Percentiles rank a stretch among this genome's conserved stretches.
Conservation (phyloP, 2,797 vertebrate species). For the Clarias laeviceps region DNA sequence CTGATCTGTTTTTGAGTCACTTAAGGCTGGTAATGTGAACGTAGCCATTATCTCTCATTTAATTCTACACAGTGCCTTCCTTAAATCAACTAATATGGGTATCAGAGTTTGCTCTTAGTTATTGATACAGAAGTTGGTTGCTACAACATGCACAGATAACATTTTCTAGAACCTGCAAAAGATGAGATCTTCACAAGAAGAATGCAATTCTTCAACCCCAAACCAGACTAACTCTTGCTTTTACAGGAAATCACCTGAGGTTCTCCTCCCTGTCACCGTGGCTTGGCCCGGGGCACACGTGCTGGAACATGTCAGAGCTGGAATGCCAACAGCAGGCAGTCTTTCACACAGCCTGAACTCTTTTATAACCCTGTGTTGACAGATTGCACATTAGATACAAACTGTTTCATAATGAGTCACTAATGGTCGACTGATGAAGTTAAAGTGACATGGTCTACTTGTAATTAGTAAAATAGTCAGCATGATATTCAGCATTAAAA, state of each 20-base stretch:
- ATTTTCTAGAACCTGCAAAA: slow-evolving; percentile 30
- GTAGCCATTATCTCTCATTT: background rate
- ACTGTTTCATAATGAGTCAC: slow-evolving; percentile 54
- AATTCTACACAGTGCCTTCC: slow-evolving; percentile 21
- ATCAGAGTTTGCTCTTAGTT: slow-evolving; percentile 40
- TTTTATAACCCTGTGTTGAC: slow-evolving; percentile 43
- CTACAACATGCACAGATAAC: slow-evolving; percentile 20
- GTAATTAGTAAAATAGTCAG: slow-evolving; percentile 42
- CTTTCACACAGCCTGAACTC: slow-evolving; percentile 32
- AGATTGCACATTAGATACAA: slow-evolving; percentile 49
- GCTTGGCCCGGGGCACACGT: background rate
- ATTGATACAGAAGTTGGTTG: slow-evolving; percentile 29
- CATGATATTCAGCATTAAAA: slow-evolving; percentile 25
- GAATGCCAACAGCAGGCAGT: slow-evolving; percentile 22
- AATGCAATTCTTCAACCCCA: background rate
- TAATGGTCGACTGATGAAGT: slow-evolving; percentile 51
- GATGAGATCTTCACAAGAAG: slow-evolving; percentile 33
- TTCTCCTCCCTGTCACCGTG: slow-evolving; percentile 17
- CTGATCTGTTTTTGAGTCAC: too few relatives aligned
- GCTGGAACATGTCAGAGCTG: slow-evolving; percentile 23
- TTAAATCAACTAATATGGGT: slow-evolving; percentile 27
- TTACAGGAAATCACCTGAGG: slow-evolving; percentile 21
- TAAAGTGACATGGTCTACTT: slow-evolving; percentile 39
- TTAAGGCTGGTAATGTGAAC: too few relatives aligned
- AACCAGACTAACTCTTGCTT: slow-evolving; percentile 21